phyloP scores from a whole-genome alignment of 2,888 invertebrate species.

The Villa cingulata region DNA sequence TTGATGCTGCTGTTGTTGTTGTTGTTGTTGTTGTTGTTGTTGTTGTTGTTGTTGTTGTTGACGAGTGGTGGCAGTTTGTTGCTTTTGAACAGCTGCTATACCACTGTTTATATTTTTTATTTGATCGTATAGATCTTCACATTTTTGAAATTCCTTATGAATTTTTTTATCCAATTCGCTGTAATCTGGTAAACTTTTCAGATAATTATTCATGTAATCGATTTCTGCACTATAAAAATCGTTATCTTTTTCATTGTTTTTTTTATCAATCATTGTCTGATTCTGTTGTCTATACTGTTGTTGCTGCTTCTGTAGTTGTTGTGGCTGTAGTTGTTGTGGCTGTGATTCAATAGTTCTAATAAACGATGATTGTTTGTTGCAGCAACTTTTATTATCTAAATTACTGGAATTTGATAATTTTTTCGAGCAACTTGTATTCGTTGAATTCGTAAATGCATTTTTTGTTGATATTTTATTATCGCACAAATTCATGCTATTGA shows the following conservation, averaged over 20 bases:
- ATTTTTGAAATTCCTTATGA: constrained; percentile 35
- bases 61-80: neutral
- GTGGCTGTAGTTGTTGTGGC: too few species aligned
- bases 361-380: too few species aligned
- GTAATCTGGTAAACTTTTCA: constrained; percentile 36
- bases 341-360: too few species aligned
- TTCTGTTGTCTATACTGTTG: too few species aligned
- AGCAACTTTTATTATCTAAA: too few species aligned
- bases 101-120: constrained; percentile 22
- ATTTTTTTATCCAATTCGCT: constrained; percentile 34
- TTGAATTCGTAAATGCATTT: neutral
- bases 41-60: too few species aligned
- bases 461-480: neutral
- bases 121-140: constrained; percentile 34
- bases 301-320: too few species aligned
- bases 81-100: constrained; percentile 7
- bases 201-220: constrained; percentile 37
- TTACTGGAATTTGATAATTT: neutral
- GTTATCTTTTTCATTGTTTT: constrained; percentile 1
- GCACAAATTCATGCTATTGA: neutral
- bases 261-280: too few species aligned
- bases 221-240: constrained; percentile 35
- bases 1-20: constrained; percentile 14
- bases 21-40: constrained; percentile 17
- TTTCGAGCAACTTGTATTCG: neutral